These are phyloP conservation scores for Thripadectes ignobilis DNA, from an alignment of 2,797 vertebrate species.

Conservation along the genomic window DNA sequence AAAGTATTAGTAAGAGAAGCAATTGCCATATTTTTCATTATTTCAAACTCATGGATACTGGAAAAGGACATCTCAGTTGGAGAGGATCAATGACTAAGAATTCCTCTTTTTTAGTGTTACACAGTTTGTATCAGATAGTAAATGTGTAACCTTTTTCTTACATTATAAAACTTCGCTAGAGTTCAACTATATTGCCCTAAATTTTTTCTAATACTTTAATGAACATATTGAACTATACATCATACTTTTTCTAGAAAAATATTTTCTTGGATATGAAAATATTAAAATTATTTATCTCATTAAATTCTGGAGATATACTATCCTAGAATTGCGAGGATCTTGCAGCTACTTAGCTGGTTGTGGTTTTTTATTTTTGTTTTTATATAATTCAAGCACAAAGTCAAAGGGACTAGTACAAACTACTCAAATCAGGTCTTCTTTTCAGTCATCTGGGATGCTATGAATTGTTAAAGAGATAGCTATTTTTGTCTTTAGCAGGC, in stretches of 20 bases:
- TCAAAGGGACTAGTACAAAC: not conserved
- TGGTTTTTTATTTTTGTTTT: not conserved
- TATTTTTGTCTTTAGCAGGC: conserved; percentile 4
- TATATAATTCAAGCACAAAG: not conserved
- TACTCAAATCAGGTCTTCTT: not conserved
- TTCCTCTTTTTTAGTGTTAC: not conserved
- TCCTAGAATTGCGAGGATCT: not conserved
- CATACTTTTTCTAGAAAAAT: not conserved
- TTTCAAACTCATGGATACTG: not conserved
- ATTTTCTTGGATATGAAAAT: not conserved
- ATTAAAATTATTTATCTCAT: not conserved
- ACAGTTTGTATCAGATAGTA: not conserved
- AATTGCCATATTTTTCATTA: not conserved
- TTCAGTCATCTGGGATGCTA: not conserved
- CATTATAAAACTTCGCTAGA: not conserved
- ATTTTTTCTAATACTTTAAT: not conserved
- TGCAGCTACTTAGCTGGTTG: not conserved
- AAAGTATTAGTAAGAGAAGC: not conserved
- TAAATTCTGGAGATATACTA: not conserved
- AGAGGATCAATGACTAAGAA: not conserved
- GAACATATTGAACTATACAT: not conserved
- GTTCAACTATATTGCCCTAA: not conserved
- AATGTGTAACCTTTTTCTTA: not conserved
- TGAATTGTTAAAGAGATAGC: conserved; percentile 9
- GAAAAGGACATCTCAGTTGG: not conserved